Base-by-base conservation (phyloP, 1,140 invertebrate species). In the Ganaspis sp. region DNA sequence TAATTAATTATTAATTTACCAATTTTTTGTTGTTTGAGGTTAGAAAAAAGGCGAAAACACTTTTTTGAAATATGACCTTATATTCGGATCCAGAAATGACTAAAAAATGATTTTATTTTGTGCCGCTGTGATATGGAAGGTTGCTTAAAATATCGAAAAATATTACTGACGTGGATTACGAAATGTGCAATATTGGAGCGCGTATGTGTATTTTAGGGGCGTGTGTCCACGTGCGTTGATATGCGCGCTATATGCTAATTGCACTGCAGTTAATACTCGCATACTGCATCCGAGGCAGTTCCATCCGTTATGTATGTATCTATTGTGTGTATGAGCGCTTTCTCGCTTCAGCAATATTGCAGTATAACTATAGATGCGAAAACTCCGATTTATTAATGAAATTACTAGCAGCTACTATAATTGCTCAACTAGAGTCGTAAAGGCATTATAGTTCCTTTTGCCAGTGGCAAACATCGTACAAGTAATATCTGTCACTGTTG, bases 241-340 rank as follows among this genome's bases (percentile, higher is more conserved):
- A 34, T 34, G 29, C 29, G 29, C 29, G 2, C 29, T 49, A 8
- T 49, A 49, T 49, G 45, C 45, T 49, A 49, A 49, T 49, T 49
- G 45, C 45, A 49, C 12, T 49, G 45, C n/a, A 49, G 45, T 49
- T 49, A 49, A 49, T 49, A 49, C 45, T 49, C 45, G 45, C 45
- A 49, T 49, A 49, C 45, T n/a, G 45, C 17, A 45, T 45, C 15
- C 42, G 12, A 45, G 42, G 42, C 42, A 49, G 45, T 49, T 49
- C 15, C 45, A 49, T 49, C 45, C 45, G 45, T 49, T 49, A 49
- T 49, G 17, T 34, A 34, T 34, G 29, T 34, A 34, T 34, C 29
- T 34, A 34, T 34, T 34, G 29, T 49, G 12, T 15, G 17, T n/a
- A 49, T 49, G 45, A 49, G 17, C 17, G 45, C 15, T 49, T 49